Evolutionary conservation across 1,140 invertebrate genomes (phyloP).

Genomic region (Adelges cooleyi): DNA sequence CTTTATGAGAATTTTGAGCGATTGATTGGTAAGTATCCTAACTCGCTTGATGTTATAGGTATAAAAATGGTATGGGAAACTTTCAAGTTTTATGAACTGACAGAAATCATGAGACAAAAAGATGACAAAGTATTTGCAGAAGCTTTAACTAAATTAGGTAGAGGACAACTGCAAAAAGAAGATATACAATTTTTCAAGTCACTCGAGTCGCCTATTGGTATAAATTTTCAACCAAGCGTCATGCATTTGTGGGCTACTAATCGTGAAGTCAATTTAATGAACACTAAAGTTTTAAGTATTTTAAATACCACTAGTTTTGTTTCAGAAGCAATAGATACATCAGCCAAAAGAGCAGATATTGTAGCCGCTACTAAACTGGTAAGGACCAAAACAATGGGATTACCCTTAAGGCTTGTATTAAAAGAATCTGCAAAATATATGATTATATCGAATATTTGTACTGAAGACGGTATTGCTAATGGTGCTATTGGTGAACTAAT

Average conservation of each 20-base stretch:
- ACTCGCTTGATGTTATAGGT: background rate
- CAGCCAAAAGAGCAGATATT: background rate
- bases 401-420: background rate
- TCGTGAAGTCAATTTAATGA: background rate
- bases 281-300: background rate
- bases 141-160: conserved; percentile 32
- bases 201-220: too few relatives aligned
- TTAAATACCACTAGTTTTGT: background rate
- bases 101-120: conserved; percentile 34
- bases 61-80: background rate
- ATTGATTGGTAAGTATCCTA: background rate
- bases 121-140: conserved; percentile 32
- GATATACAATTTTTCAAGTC: background rate
- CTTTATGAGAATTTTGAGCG: conserved; percentile 22
- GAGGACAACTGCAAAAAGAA: conserved; percentile 25
- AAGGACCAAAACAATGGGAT: background rate
- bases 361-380: background rate
- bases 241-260: conserved; percentile 4
- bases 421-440: conserved; percentile 34
- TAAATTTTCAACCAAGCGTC: background rate
- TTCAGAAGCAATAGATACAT: background rate
- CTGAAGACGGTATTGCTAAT: conserved; percentile 37
- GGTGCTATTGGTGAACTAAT: conserved; percentile 34
- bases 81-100: conserved; percentile 33
- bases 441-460: conserved; percentile 38